phyloP scores from a whole-genome alignment of 2,113 vertebrate genomes.

The Progne subis region DNA sequence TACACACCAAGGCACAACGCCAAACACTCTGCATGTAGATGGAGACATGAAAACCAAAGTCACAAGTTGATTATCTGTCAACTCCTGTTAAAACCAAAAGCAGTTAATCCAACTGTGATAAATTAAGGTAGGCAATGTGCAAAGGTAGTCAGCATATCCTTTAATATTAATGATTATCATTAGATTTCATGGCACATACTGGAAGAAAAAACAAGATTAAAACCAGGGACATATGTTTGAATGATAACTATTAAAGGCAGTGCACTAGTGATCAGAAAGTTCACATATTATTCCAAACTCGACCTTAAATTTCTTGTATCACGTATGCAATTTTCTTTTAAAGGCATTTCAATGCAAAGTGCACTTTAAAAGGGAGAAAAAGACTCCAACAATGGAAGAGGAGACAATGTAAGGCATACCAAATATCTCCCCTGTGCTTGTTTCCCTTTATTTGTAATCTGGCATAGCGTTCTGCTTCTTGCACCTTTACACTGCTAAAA shows the following conservation, averaged over 20 bases:
- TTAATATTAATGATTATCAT: background rate
- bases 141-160: background rate
- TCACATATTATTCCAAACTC: background rate
- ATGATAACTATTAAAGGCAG: background rate
- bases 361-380: background rate
- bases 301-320: background rate
- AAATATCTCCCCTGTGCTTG: background rate
- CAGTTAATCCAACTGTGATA: background rate
- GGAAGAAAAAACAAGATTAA: background rate
- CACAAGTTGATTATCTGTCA: background rate
- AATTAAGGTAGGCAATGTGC: background rate
- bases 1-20: background rate
- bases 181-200: background rate
- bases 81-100: conserved; percentile 2
- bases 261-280: background rate
- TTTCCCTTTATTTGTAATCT: background rate
- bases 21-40: background rate
- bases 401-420: background rate
- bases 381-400: background rate
- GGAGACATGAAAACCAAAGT: background rate
- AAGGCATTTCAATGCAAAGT: background rate
- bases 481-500: background rate
- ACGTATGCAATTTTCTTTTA: background rate
- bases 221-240: background rate
- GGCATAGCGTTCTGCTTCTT: background rate